Conservation (phyloP, 2,888 invertebrate genomes). For the Panzeria rudis region DNA sequence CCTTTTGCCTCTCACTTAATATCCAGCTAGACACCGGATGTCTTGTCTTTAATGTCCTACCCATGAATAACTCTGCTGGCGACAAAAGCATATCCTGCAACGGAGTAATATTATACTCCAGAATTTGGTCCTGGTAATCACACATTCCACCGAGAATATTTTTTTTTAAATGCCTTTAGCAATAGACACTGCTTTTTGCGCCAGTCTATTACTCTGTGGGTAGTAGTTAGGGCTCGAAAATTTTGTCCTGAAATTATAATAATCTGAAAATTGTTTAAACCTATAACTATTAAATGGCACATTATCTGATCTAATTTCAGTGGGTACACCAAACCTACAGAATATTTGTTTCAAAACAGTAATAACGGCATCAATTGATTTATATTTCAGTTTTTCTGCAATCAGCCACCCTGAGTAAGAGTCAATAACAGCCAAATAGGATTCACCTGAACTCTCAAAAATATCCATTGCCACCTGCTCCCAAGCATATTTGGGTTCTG, state of each 20-base stretch:
- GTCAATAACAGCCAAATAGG: constrained; percentile 31
- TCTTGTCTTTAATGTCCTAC: constrained; percentile 32
- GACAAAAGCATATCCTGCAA: not conserved
- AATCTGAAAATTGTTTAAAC: constrained; percentile 6
- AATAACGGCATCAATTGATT: constrained; percentile 9
- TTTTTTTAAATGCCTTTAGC: constrained; percentile 16
- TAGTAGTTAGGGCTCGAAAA: constrained; percentile 31
- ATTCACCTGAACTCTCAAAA: constrained; percentile 24
- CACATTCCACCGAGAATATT: not conserved
- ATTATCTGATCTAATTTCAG: constrained; percentile 34
- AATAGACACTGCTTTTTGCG: constrained; percentile 37
- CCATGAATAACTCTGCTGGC: constrained; percentile 37
- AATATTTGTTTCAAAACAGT: not conserved
- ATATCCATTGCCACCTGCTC: constrained; percentile 32
- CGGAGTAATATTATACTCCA: constrained; percentile 24
- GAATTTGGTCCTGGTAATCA: constrained; percentile 12
- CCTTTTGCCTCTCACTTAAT: not conserved
- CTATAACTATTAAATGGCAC: constrained; percentile 22
- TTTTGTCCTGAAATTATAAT: constrained; percentile 2
- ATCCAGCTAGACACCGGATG: constrained; percentile 35
- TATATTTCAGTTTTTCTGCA: constrained; percentile 1
- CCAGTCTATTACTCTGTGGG: constrained; percentile 39
- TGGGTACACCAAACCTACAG: constrained; percentile 6
- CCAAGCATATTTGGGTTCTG: not conserved
- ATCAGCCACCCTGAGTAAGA: constrained; percentile 3